Evolutionary conservation across 1,140 invertebrate genomes (phyloP), one percentile per base, ranked within the genome.

Genomic region (Lepidostoma basale): DNA sequence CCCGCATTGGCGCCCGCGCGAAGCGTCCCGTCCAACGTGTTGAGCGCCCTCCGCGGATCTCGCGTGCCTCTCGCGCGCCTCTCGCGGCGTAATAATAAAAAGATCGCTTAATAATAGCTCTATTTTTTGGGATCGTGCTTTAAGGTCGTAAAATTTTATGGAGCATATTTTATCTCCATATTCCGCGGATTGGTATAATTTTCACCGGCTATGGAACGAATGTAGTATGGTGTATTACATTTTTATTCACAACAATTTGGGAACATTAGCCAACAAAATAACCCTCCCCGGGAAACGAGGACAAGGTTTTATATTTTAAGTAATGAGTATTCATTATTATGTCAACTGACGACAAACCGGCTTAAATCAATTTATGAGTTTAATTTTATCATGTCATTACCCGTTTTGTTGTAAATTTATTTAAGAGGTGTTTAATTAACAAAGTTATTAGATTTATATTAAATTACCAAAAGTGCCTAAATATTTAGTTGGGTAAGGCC

Each of bases 91-190:
- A 62, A 62, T 45, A 62, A 44, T 28, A 62, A 62, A 62, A 62
- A 62, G 59, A 62, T 62, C 40, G 59, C 40, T 62, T 62, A 44
- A 62, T 62, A 62, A 62, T 62, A 62, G 59, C 59, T 44, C 59
- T 62, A 62, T 62, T 62, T 62, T 62, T 62, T 62, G 39, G 56
- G 59, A 62, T 62, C 59, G 25, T 62, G 59, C 59, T 62, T 44
- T 62, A 22, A 28, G 22, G 22, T 39, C 59, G 16, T 62, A 62
- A 62, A 62, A 62, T 62, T 62, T 62, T 62, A 62, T 45, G 33
- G 33, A 25, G 39, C 22, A 62, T 45, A 62, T 45, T 62, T 62
- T 45, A 62, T 62, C 59, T 26, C 59, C 59, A 62, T 62, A 62
- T 62, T 62, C 45, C 45, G 59, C 4, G 59, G 40, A 62, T 62